Percentiles rank a stretch among this genome's conserved stretches.
Evolutionary conservation across 2,113 vertebrate species (phyloP).

Genomic region (Lasiurus borealis): DNA sequence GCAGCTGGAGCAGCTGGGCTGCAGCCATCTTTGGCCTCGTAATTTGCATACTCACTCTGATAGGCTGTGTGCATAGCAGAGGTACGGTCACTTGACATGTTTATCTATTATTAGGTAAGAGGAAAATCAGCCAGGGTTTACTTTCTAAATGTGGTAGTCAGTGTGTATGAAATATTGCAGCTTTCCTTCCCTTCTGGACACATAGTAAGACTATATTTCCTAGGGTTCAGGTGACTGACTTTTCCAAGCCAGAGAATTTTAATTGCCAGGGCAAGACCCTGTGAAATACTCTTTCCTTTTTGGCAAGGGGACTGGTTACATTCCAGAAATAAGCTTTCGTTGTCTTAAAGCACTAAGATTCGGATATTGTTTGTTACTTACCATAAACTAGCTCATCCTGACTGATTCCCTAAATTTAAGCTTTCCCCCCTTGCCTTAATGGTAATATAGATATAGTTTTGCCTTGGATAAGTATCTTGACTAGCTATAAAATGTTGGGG

Average conservation of each 20-base stretch:
- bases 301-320: neutral
- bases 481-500: neutral
- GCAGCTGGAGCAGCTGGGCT: too few relatives aligned
- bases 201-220: neutral
- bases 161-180: neutral
- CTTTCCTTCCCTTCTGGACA: neutral
- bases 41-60: too few relatives aligned
- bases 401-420: neutral
- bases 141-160: neutral
- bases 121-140: neutral
- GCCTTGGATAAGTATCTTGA: neutral
- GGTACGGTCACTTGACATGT: too few relatives aligned
- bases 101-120: too few relatives aligned
- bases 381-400: neutral
- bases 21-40: too few relatives aligned
- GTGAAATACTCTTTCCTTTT: neutral
- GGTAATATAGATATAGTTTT: neutral
- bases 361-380: neutral
- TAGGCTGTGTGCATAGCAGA: too few relatives aligned
- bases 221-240: neutral
- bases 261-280: neutral
- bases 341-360: neutral
- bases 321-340: neutral
- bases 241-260: neutral
- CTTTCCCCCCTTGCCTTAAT: neutral